These are phyloP conservation scores for Thymallus thymallus DNA, from an alignment of 2,113 vertebrate species.

Conservation along the genomic window DNA sequence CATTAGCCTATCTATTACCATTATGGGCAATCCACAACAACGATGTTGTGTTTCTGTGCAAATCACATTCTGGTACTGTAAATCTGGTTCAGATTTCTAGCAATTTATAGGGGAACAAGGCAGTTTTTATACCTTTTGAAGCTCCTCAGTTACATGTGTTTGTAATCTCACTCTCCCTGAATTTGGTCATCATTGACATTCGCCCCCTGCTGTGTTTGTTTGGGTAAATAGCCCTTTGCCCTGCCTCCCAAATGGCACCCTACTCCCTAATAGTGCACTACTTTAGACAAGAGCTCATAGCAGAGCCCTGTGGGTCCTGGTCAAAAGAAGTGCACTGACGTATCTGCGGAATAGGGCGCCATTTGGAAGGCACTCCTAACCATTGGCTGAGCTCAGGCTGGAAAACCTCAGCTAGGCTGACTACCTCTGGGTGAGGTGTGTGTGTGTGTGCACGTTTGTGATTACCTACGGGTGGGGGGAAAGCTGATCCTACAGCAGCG, in stretches of 20 bases:
- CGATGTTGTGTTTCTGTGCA: background rate
- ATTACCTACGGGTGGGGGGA: no score
- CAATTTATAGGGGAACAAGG: conserved; percentile 25
- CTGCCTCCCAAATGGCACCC: background rate
- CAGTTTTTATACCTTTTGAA: conserved; percentile 7
- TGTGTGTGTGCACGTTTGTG: no score
- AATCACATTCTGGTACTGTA: background rate
- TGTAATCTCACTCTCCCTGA: conserved; percentile 28
- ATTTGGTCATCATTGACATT: conserved; percentile 6
- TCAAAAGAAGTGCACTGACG: no score
- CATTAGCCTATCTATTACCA: no score
- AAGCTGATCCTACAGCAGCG: background rate
- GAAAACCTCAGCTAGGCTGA: background rate
- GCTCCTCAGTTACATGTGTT: conserved; percentile 4
- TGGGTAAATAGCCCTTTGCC: conserved; percentile 34
- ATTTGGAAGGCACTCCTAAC: background rate
- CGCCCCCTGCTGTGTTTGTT: conserved; percentile 44
- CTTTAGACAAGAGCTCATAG: no score
- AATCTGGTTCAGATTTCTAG: conserved; percentile 36
- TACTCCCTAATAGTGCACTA: background rate
- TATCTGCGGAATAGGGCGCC: no score
- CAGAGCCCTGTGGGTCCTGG: no score
- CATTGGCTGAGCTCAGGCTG: conserved; percentile 11
- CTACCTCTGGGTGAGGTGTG: background rate
- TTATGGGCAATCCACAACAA: no score